Conservation (phyloP, 2,113 vertebrate genomes). For the Chamaetylas fuelleborni region DNA sequence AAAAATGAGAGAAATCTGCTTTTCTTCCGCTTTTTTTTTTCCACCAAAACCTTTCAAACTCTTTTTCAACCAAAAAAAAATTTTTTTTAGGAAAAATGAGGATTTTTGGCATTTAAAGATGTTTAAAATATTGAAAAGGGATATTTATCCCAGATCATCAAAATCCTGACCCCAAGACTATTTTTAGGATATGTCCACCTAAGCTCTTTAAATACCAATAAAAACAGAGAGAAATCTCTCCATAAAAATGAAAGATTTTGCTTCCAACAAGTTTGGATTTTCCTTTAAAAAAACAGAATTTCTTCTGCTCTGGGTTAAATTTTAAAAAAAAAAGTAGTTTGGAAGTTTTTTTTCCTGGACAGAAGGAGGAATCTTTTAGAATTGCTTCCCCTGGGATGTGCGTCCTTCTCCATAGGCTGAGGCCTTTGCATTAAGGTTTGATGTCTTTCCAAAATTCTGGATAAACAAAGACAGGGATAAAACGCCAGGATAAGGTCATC, state of each 20-base stretch:
- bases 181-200: neutral
- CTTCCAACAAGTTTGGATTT: neutral
- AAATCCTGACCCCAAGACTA: neutral
- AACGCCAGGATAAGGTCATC: neutral
- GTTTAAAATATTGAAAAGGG: neutral
- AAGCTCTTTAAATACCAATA: neutral
- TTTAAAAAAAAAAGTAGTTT: neutral
- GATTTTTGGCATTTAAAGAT: neutral
- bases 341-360: neutral
- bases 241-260: neutral
- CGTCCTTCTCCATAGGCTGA: neutral
- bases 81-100: neutral
- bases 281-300: neutral
- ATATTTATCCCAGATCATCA: rapidly evolving
- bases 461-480: neutral
- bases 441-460: neutral
- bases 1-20: neutral
- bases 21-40: rapidly evolving
- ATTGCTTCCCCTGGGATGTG: neutral
- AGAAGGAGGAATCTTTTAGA: neutral
- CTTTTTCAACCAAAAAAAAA: rapidly evolving
- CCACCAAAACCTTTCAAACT: neutral
- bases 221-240: neutral
- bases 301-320: neutral
- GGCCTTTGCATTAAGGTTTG: neutral